Evolutionary conservation across 2,797 vertebrate genomes (phyloP).

Genomic region (Fistularia commersonii): DNA sequence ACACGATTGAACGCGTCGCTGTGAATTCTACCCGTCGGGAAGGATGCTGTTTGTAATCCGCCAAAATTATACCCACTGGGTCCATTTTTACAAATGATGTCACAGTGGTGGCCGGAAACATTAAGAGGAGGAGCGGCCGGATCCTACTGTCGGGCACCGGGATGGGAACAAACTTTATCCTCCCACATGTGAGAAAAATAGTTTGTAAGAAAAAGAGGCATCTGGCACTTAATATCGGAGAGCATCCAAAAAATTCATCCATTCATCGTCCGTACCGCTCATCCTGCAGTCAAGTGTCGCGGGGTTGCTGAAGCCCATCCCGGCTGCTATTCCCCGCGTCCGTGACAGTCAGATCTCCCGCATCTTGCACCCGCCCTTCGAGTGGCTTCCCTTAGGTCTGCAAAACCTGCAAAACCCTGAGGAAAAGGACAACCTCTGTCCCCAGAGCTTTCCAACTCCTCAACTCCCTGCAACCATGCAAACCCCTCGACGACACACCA

Average conservation of each 20-base stretch:
- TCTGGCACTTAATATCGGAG: neutral
- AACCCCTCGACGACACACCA: no score
- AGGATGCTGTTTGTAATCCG: slow-evolving; percentile 23
- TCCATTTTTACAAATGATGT: slow-evolving; percentile 18
- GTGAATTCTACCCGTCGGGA: slow-evolving; percentile 22
- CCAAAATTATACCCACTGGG: slow-evolving; percentile 15
- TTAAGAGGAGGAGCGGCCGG: slow-evolving; percentile 11
- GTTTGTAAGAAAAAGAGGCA: neutral
- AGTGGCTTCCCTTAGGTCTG: no score
- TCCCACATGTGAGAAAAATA: slow-evolving; percentile 1
- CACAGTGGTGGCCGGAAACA: slow-evolving; percentile 14
- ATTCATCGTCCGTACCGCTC: no score
- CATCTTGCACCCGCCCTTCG: no score
- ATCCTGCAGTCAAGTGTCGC: no score
- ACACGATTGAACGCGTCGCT: slow-evolving; percentile 18
- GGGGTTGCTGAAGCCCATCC: no score
- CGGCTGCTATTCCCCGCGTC: no score
- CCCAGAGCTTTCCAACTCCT: no score
- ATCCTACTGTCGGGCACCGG: slow-evolving; percentile 6
- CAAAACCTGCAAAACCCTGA: no score
- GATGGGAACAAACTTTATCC: slow-evolving; percentile 5
- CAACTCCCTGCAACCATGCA: no score
- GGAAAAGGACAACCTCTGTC: no score
- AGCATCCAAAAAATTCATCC: neutral
- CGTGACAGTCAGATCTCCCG: no score